Conservation (phyloP, 2,797 vertebrate genomes). For the Pristis pectinata region DNA sequence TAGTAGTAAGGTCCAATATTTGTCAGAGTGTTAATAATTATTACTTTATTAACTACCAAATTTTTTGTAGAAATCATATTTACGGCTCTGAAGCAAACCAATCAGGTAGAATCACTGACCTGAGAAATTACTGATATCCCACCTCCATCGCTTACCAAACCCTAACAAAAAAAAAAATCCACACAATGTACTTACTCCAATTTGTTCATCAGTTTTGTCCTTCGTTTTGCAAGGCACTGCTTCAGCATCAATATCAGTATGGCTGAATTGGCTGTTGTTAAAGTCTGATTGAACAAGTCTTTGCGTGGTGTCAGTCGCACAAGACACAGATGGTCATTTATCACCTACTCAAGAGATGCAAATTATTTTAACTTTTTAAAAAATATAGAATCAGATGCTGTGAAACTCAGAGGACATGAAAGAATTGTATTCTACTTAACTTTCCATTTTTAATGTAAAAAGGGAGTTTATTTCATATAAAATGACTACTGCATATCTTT, state of each 20-base stretch:
- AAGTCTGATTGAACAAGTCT: slow-evolving; percentile 69
- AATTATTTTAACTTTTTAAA: background rate
- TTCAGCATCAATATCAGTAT: slow-evolving; percentile 79
- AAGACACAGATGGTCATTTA: slow-evolving; percentile 74
- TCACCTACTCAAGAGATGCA: slow-evolving; percentile 43
- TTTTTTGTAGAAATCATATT: no score
- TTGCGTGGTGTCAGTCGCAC: slow-evolving; percentile 72
- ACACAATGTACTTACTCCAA: slow-evolving; percentile 69
- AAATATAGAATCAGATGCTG: background rate
- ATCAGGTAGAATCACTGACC: no score
- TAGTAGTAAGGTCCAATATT: no score
- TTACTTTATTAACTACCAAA: no score
- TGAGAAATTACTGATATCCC: no score
- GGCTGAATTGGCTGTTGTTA: slow-evolving; percentile 65
- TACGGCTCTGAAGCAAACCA: no score
- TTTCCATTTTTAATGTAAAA: background rate
- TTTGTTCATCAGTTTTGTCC: slow-evolving; percentile 60
- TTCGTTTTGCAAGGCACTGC: slow-evolving; percentile 78
- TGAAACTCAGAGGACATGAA: background rate
- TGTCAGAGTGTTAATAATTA: no score
- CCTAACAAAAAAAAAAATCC: no score
- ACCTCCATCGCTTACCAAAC: no score
- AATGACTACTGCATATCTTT: background rate
- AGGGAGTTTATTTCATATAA: background rate
- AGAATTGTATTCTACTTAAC: background rate